phyloP scores from a whole-genome alignment of 2,113 vertebrate genomes.

The Sander vitreus region DNA sequence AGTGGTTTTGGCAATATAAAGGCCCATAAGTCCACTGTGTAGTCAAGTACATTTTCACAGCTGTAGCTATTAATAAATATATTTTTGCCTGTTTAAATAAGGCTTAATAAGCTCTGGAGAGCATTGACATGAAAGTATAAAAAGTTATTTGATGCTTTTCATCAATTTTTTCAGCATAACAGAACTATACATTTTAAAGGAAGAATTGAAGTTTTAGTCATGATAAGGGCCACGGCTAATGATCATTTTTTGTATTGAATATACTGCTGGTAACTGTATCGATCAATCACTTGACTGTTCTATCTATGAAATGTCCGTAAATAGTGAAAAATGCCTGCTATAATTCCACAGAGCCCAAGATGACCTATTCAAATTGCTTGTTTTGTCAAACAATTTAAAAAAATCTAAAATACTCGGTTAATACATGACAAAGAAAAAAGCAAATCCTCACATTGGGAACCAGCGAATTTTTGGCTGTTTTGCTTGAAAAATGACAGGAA shows the following conservation, averaged over 20 bases:
- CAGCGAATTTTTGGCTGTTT: not conserved
- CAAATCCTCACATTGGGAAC: not conserved
- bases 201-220: not conserved
- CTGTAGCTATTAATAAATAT: slow-evolving; percentile 19
- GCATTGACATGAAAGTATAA: slow-evolving; percentile 8
- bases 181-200: not conserved
- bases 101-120: slow-evolving; percentile 18
- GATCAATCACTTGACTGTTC: not conserved
- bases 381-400: not conserved
- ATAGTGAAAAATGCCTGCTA: slow-evolving; percentile 1
- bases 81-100: not conserved
- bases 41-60: slow-evolving; percentile 7
- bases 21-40: not conserved
- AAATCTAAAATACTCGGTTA: too few relatives aligned
- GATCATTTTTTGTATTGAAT: not conserved
- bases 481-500: not conserved
- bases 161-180: slow-evolving; percentile 1
- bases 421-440: not conserved
- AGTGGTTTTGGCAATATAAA: slow-evolving; percentile 20
- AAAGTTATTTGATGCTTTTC: not conserved
- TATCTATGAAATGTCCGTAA: slow-evolving; percentile 16
- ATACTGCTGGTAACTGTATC: slow-evolving; percentile 10
- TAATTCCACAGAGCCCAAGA: slow-evolving; percentile 11
- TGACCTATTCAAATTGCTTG: not conserved
- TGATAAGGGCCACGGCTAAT: not conserved